Percentiles rank a stretch among this genome's conserved stretches.
phyloP scores from a whole-genome alignment of 2,113 vertebrate species.

The Siniperca chuatsi region DNA sequence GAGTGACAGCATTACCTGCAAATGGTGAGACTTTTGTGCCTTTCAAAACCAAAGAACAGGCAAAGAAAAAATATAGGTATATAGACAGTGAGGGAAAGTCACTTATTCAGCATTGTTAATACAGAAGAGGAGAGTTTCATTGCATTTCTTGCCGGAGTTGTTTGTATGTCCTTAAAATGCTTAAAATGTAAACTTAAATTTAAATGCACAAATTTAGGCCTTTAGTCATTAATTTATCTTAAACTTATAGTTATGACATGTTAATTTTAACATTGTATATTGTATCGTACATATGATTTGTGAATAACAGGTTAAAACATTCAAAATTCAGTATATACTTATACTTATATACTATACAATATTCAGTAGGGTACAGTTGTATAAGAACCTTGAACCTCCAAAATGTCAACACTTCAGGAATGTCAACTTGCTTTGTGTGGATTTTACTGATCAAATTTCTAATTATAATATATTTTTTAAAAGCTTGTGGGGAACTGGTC shows the following conservation, averaged over 20 bases:
- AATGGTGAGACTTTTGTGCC: conserved; percentile 61
- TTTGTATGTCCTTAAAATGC: background rate
- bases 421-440: background rate
- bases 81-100: background rate
- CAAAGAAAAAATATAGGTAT: background rate
- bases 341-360: too few species aligned
- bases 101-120: background rate
- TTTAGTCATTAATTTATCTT: background rate
- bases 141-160: background rate
- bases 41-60: background rate
- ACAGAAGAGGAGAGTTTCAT: background rate
- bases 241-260: background rate
- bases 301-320: background rate
- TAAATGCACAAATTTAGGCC: background rate
- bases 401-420: background rate
- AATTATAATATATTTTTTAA: background rate
- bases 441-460: background rate
- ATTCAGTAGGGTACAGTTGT: too few species aligned
- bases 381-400: background rate
- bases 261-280: background rate
- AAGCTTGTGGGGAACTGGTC: background rate
- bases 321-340: background rate
- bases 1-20: conserved; percentile 8
- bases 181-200: background rate
- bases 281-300: background rate